Base-by-base conservation (phyloP, 1,140 invertebrate species). In the Hetaerina americana region DNA sequence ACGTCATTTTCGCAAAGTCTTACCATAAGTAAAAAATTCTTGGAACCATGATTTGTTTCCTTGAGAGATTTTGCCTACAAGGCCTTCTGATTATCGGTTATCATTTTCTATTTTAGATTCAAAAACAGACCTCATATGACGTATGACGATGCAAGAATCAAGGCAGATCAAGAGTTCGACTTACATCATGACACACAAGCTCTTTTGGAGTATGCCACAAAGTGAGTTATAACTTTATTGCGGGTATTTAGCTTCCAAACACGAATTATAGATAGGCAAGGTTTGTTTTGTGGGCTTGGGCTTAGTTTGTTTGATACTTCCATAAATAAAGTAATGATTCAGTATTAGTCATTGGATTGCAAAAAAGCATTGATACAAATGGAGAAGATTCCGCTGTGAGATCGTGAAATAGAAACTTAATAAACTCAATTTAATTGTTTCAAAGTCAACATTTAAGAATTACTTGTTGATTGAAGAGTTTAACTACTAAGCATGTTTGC, bases 111-210 rank as follows among this genome's bases (percentile, higher is more conserved):
- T 83, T 79, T 71, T 76, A 96, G 94, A 72, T 97, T 87, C 80
- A 97, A 97, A 83, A 97, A 97, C 82, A 85, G 91, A 73, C 92
- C 93, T 27, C 85, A 90, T 75, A 97, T 98, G 95, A 92, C 91
- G 49, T 98, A 98, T 84, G 95, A 98, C 86, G 92, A 97, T 83
- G 84, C 86, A 10, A 75, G 76, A 5, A 78, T 79, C 66, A 81
- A 86, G 76, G 82, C 93, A 18, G 95, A 98, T 79, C 95, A 98
- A 83, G 91, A 95, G 80, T 96, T 97, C 87, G 92, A 97, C 74
- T 79, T 98, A 31, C 87, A 89, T 73, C 86, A 85, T 73, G 95
- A 98, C 82, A 82, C 81, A 67, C 82, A 85, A 71, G 95, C 94
- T 40, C 81, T 87, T 70, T 80, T 96, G 66, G 95, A 98, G 82